phyloP scores from a whole-genome alignment of 1,140 invertebrate genomes.

The Leptinotarsa defecta region DNA sequence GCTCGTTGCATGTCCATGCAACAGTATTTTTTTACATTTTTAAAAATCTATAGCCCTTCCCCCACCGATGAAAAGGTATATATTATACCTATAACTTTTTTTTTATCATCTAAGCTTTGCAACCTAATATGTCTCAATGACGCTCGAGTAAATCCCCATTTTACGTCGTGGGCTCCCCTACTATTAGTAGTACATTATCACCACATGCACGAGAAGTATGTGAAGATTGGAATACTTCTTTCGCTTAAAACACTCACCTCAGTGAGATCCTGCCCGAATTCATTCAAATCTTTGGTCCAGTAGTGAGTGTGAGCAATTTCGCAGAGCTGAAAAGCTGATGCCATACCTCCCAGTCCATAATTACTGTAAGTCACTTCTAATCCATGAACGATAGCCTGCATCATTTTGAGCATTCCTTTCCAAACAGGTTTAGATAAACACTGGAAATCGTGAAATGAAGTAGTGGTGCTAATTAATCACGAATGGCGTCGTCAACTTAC shows the following conservation, averaged over 20 bases:
- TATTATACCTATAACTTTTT: too few relatives aligned
- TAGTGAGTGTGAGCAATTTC: constrained; percentile 99
- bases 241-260: constrained; percentile 28
- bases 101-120: too few relatives aligned
- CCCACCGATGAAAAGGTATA: too few relatives aligned
- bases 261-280: constrained; percentile 55
- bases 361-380: constrained; percentile 91
- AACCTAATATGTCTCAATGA: too few relatives aligned
- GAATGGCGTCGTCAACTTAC: constrained; percentile 64
- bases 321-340: constrained; percentile 93
- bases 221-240: background rate
- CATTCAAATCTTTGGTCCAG: constrained; percentile 86
- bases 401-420: constrained; percentile 95
- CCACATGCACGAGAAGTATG: background rate
- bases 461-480: background rate
- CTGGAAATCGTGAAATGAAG: constrained; percentile 57
- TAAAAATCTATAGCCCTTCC: too few relatives aligned
- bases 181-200: too few relatives aligned
- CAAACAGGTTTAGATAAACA: constrained; percentile 87
- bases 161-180: too few relatives aligned
- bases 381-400: constrained; percentile 87
- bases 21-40: too few relatives aligned
- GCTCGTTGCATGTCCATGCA: too few relatives aligned
- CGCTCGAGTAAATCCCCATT: too few relatives aligned
- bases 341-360: constrained; percentile 95